These are phyloP conservation scores for Bombus huntii DNA, from an alignment of 1,140 invertebrate species.

Conservation along the genomic window DNA sequence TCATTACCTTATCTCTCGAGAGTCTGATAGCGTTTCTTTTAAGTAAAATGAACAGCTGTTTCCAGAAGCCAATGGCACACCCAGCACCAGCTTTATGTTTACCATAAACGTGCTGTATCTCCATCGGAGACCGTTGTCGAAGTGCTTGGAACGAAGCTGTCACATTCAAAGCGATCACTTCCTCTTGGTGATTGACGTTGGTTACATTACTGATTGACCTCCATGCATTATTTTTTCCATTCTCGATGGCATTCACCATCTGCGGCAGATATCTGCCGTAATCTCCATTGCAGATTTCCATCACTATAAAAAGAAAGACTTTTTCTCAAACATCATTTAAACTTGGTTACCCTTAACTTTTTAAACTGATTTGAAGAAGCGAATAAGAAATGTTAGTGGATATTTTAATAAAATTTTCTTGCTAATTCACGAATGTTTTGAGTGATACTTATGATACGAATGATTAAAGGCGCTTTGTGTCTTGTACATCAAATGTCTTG, in stretches of 20 bases:
- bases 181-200: slow-evolving; percentile 38
- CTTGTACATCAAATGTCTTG: too few relatives aligned
- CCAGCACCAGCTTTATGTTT: slow-evolving; percentile 49
- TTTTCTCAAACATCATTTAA: neutral
- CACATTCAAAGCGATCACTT: slow-evolving; percentile 56
- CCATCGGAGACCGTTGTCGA: slow-evolving; percentile 24
- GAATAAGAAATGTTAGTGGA: neutral
- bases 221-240: slow-evolving; percentile 87
- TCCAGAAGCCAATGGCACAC: slow-evolving; percentile 83
- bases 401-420: neutral
- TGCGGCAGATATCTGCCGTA: slow-evolving; percentile 86
- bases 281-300: slow-evolving; percentile 93
- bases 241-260: slow-evolving; percentile 86
- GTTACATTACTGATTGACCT: slow-evolving; percentile 61
- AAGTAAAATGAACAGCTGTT: slow-evolving; percentile 84
- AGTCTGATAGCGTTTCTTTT: slow-evolving; percentile 83
- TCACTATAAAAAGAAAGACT: slow-evolving; percentile 83
- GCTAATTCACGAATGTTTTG: neutral
- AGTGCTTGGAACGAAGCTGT: slow-evolving; percentile 58
- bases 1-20: slow-evolving; percentile 76
- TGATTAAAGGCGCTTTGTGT: neutral
- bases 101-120: slow-evolving; percentile 31
- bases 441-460: neutral
- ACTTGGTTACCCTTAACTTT: neutral
- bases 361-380: neutral